Conservation (phyloP, 2,888 invertebrate species). For the Cheilosia variabilis region DNA sequence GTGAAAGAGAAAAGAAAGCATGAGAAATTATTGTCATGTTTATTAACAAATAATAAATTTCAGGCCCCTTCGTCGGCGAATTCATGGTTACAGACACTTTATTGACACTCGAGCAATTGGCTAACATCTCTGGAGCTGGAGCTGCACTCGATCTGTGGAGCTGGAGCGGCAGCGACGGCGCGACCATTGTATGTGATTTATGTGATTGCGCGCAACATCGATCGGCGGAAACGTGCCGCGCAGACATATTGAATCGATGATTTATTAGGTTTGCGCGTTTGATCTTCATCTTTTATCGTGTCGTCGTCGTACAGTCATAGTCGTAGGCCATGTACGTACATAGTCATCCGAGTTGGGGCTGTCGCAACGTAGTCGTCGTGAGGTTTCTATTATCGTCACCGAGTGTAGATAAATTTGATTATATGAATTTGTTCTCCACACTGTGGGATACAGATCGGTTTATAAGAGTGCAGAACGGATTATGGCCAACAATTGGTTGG, state of each 20-base stretch:
- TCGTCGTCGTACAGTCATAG: slow-evolving; percentile 41
- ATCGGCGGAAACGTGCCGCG: slow-evolving; percentile 72
- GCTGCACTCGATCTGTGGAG: slow-evolving; percentile 12
- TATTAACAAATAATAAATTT: slow-evolving; percentile 74
- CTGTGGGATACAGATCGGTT: slow-evolving; percentile 69
- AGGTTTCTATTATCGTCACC: slow-evolving; percentile 68
- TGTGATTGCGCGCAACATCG: slow-evolving; percentile 73
- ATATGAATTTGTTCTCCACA: slow-evolving; percentile 70
- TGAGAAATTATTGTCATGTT: slow-evolving; percentile 75
- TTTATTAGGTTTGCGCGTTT: slow-evolving; percentile 72
- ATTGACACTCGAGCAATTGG: slow-evolving; percentile 67
- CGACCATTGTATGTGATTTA: slow-evolving; percentile 69
- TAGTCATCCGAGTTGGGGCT: neutral
- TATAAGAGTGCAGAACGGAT: slow-evolving; percentile 62
- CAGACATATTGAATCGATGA: slow-evolving; percentile 75
- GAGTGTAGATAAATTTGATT: slow-evolving; percentile 67
- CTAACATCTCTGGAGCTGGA: slow-evolving; percentile 20
- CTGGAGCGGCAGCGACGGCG: slow-evolving; percentile 40
- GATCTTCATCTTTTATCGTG: slow-evolving; percentile 72
- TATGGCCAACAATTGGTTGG: slow-evolving; percentile 56
- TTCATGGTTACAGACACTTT: slow-evolving; percentile 52
- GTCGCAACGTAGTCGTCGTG: slow-evolving; percentile 35
- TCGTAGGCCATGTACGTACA: slow-evolving; percentile 5
- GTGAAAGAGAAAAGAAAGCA: slow-evolving; percentile 74
- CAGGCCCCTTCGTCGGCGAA: slow-evolving; percentile 32